These are phyloP conservation scores for Orthosia cruda DNA, from an alignment of 2,888 invertebrate species.

Conservation along the genomic window DNA sequence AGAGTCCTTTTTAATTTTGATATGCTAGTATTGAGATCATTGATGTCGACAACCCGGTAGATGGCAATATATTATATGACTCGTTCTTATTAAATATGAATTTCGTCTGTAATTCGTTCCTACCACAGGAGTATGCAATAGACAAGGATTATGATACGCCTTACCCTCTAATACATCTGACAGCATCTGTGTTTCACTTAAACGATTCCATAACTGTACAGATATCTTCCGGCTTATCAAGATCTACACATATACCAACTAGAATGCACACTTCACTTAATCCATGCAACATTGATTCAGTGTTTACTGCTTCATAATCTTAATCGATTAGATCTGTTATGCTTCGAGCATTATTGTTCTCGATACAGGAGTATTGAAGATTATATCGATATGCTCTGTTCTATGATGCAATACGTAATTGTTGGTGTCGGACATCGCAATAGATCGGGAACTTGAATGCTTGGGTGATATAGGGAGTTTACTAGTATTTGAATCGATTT, in stretches of 20 bases:
- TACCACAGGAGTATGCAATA: too few relatives aligned
- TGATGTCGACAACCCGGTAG: too few relatives aligned
- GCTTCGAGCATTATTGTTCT: slow-evolving; percentile 65
- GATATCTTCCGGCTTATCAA: slow-evolving; percentile 38
- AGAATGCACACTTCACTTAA: slow-evolving; percentile 52
- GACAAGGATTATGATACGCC: not conserved
- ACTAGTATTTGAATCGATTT: slow-evolving; percentile 28
- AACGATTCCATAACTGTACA: slow-evolving; percentile 30
- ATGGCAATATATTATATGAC: too few relatives aligned
- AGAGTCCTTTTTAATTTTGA: too few relatives aligned
- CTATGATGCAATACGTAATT: slow-evolving; percentile 59
- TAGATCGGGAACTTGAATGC: slow-evolving; percentile 36
- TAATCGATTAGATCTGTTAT: slow-evolving; percentile 66
- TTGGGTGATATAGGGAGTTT: slow-evolving; percentile 36
- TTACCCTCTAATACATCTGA: slow-evolving; percentile 4
- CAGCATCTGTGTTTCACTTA: slow-evolving; percentile 28
- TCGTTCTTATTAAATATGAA: too few relatives aligned
- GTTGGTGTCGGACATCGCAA: slow-evolving; percentile 44
- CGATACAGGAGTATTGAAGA: slow-evolving; percentile 51
- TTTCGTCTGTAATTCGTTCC: too few relatives aligned
- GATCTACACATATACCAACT: slow-evolving; percentile 27
- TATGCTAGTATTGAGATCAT: too few relatives aligned
- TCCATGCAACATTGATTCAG: slow-evolving; percentile 55
- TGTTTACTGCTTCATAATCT: slow-evolving; percentile 65
- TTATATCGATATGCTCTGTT: slow-evolving; percentile 49